Evolutionary conservation across 2,113 vertebrate species (phyloP), one percentile per base, ranked within the genome.

Genomic region (Antigone vipio): DNA sequence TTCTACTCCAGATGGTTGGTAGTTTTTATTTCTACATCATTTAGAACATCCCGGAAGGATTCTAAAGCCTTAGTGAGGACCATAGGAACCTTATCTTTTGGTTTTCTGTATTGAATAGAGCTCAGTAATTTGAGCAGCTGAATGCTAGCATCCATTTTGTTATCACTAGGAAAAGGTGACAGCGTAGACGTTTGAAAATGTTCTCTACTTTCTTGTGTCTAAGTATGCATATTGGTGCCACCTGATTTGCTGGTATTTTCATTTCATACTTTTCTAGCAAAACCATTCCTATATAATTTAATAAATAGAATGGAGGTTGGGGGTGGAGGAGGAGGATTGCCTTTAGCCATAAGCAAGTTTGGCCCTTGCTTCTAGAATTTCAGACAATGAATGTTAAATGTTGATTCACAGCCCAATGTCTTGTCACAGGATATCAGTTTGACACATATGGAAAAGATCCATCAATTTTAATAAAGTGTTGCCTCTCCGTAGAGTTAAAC

Each of bases 401-500:
- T 80, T 77, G 59, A 77, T 90, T 90, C 55, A 45, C 69, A 76
- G 32, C 45, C 93, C 58, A 56, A 11, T 71, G 42, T 38, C 67
- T 63, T 88, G 59, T 90, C 88, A 95, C 19, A 81, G 34, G 38
- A 40, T 67, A 90, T 59, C 78, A 71, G 19, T 55, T 50, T 96
- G 59, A 88, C 63, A 85, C 1, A 2, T 34, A 40, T 3, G 85
- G 30, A 85, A 89, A 73, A 88, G 45, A 93, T 69, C 30, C 42
- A 92, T 88, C 75, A 53, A 40, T 90, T 93, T 79, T 82, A 85
- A 83, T 90, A 52, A 72, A 85, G 13, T 38, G 42, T 67, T 86
- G 19, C 22, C 12, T 88, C 45, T 74, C 50, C 69, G 21, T 58
- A 26, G 49, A 88, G 21, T 64, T 85, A 92, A 85, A 80, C 32